Evolutionary conservation across 2,797 vertebrate genomes (phyloP).

Genomic region (Phataginus tetradactyla): DNA sequence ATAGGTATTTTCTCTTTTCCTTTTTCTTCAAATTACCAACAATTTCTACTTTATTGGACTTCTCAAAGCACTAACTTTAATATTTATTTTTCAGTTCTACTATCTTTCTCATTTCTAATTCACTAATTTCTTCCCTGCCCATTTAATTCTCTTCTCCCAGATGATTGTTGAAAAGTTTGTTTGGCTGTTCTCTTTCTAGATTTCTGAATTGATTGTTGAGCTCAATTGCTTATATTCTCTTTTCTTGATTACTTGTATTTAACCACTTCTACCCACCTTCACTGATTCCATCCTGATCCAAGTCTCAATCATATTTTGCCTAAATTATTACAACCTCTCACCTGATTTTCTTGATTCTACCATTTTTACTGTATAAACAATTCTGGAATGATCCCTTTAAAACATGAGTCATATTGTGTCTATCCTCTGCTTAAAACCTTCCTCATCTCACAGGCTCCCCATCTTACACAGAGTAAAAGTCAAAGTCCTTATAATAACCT

Average conservation of each 20-base stretch:
- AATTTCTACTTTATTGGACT: neutral
- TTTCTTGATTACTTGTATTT: neutral
- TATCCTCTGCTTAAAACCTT: neutral
- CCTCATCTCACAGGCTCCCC: neutral
- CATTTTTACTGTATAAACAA: neutral
- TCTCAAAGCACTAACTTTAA: neutral
- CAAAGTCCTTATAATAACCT: neutral
- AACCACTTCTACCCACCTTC: neutral
- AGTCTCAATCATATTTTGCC: neutral
- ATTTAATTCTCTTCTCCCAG: neutral
- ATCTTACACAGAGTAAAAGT: neutral
- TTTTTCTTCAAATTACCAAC: neutral
- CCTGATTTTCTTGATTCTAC: neutral
- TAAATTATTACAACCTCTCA: neutral
- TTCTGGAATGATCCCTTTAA: neutral
- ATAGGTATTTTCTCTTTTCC: neutral
- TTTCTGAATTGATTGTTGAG: neutral
- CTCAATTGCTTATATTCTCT: neutral
- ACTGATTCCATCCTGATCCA: neutral
- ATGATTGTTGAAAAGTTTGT: neutral
- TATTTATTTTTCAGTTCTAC: constrained; percentile 13
- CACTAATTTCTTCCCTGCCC: neutral
- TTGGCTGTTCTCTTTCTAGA: neutral
- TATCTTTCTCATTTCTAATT: neutral
- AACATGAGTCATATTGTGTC: neutral